phyloP scores from a whole-genome alignment of 2,797 vertebrate genomes.

The Okamejei kenojei region DNA sequence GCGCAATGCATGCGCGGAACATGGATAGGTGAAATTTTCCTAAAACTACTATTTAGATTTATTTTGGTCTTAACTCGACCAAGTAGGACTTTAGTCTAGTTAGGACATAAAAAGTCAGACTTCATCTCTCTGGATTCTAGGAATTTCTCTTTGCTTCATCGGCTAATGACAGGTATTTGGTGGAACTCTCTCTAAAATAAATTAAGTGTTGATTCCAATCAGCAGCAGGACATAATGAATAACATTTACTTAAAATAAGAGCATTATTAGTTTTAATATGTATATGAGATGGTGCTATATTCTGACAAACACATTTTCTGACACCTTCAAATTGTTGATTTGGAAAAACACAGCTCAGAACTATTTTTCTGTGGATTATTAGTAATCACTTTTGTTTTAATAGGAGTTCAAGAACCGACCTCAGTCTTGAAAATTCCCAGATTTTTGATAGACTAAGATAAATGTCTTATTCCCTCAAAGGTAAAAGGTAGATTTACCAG shows the following conservation, averaged over 20 bases:
- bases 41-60: too few relatives aligned
- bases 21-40: too few relatives aligned
- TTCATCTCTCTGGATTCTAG: background rate
- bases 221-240: background rate
- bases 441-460: background rate
- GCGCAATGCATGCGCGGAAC: too few relatives aligned
- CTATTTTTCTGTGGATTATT: background rate
- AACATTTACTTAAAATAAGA: background rate
- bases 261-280: background rate
- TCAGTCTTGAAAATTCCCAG: background rate
- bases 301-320: background rate
- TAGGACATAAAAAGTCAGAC: background rate
- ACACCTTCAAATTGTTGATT: background rate
- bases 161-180: background rate
- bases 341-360: too few relatives aligned
- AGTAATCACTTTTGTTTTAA: background rate
- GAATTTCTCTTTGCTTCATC: background rate
- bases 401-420: background rate
- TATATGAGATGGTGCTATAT: background rate
- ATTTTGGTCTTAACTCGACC: background rate
- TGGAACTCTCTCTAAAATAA: background rate
- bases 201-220: background rate
- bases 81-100: background rate
- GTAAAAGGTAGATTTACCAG: background rate
- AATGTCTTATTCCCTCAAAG: background rate